These are phyloP conservation scores for Pristionchus fissidentatus DNA, from an alignment of 2,888 invertebrate genomes.

Conservation along the genomic window DNA sequence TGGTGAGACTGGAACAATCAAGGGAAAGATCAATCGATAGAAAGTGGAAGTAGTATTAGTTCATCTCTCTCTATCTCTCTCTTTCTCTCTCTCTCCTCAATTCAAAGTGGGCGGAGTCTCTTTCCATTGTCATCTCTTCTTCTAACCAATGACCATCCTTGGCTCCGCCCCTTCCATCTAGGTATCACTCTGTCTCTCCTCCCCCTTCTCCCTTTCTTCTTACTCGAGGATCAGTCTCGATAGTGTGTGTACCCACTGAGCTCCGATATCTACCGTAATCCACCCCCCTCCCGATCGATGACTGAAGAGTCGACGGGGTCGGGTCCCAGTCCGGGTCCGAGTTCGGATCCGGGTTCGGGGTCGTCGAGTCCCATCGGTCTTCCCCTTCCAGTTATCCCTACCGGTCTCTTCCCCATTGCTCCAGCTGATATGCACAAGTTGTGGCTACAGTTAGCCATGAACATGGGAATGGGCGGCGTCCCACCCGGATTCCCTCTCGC, in stretches of 20 bases:
- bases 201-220: conserved; percentile 25
- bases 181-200: not conserved
- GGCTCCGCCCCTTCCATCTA: conserved; percentile 11
- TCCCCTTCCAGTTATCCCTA: not conserved
- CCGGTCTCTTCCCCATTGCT: conserved; percentile 42
- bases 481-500: conserved; percentile 44
- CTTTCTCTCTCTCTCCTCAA: conserved; percentile 20
- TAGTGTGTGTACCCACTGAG: not conserved
- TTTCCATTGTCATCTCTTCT: conserved; percentile 28
- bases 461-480: conserved; percentile 42
- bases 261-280: conserved; percentile 35
- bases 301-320: not conserved
- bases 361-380: not conserved
- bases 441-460: conserved; percentile 54
- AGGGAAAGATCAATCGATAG: conserved; percentile 2
- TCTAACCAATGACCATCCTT: not conserved
- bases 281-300: not conserved
- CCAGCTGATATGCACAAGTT: conserved; percentile 59
- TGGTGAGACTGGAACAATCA: not conserved
- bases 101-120: conserved; percentile 15
- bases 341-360: not conserved
- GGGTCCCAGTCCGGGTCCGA: not conserved
- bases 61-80: conserved; percentile 30
- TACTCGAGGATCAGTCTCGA: conserved; percentile 31
- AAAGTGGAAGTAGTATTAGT: not conserved